Conservation (phyloP, 1,140 invertebrate species). For the Drosophila lowei region DNA sequence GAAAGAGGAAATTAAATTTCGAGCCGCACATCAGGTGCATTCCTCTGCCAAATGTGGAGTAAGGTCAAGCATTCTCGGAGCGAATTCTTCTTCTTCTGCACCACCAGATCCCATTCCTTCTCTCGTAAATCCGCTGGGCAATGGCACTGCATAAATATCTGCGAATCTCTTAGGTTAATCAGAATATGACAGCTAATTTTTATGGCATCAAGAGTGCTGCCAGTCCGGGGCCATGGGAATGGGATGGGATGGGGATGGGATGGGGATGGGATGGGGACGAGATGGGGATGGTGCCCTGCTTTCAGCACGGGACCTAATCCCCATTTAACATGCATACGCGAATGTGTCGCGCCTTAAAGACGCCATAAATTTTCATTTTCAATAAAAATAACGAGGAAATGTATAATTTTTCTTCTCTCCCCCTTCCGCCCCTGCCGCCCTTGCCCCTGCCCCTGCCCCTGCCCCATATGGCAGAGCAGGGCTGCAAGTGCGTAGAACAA, state of each 20-base stretch:
- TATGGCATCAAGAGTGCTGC: conserved; percentile 29
- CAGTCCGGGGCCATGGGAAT: not conserved
- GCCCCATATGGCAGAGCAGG: not conserved
- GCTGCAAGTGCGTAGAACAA: conserved; percentile 63
- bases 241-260: not conserved
- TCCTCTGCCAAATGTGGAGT: not conserved
- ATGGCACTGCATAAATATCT: conserved; percentile 20
- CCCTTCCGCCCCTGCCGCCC: no score
- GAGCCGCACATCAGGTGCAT: no score
- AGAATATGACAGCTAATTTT: conserved; percentile 66
- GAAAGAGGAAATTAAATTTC: not conserved
- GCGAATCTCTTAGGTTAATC: conserved; percentile 48
- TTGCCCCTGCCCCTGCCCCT: not conserved
- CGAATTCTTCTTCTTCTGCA: no score
- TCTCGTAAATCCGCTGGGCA: not conserved
- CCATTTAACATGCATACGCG: conserved; percentile 74
- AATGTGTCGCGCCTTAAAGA: conserved; percentile 77
- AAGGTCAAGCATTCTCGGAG: not conserved
- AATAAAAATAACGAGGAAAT: conserved; percentile 68
- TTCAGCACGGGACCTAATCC: conserved; percentile 56
- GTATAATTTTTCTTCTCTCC: conserved; percentile 35
- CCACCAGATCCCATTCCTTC: not conserved
- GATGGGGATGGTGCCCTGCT: conserved; percentile 6
- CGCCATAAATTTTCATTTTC: conserved; percentile 79
- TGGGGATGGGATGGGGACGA: no score